Conservation (phyloP, 2,888 invertebrate genomes). For the Callyntrura sp. region DNA sequence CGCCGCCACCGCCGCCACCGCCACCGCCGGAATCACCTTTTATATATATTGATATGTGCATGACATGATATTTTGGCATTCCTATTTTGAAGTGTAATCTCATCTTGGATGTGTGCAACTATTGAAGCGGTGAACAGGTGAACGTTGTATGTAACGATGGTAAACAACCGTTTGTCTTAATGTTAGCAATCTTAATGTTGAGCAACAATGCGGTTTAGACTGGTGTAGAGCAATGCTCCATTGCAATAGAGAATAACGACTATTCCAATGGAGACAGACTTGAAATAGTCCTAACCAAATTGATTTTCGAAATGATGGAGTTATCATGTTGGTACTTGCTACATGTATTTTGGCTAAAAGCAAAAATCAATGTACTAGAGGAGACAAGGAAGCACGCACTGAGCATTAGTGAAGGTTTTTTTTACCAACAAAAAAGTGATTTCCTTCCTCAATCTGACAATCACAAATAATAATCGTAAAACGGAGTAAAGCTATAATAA, state of each 20-base stretch:
- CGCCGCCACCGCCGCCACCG: background rate
- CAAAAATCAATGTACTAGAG: too few relatives aligned
- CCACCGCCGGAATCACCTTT: too few relatives aligned
- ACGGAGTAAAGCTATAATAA: background rate
- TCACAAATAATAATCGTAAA: slow-evolving; percentile 41
- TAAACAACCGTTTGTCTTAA: too few relatives aligned
- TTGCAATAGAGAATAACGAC: slow-evolving; percentile 35
- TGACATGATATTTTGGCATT: too few relatives aligned
- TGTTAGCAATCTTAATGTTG: too few relatives aligned
- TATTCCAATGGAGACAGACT: slow-evolving; percentile 19
- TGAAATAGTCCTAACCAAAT: slow-evolving; percentile 35
- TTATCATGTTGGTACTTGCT: background rate
- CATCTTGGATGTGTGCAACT: too few relatives aligned
- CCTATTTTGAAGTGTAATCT: too few relatives aligned
- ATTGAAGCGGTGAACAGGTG: too few relatives aligned
- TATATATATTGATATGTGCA: too few relatives aligned
- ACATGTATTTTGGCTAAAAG: background rate
- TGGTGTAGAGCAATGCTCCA: background rate
- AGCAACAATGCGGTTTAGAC: background rate
- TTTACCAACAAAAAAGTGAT: background rate
- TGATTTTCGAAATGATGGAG: slow-evolving; percentile 31
- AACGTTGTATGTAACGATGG: too few relatives aligned
- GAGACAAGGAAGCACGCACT: background rate
- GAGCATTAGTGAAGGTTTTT: background rate
- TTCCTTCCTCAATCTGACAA: slow-evolving; percentile 15